Base-by-base conservation (phyloP, 2,797 vertebrate species). In the Basileuterus tristriatus region DNA sequence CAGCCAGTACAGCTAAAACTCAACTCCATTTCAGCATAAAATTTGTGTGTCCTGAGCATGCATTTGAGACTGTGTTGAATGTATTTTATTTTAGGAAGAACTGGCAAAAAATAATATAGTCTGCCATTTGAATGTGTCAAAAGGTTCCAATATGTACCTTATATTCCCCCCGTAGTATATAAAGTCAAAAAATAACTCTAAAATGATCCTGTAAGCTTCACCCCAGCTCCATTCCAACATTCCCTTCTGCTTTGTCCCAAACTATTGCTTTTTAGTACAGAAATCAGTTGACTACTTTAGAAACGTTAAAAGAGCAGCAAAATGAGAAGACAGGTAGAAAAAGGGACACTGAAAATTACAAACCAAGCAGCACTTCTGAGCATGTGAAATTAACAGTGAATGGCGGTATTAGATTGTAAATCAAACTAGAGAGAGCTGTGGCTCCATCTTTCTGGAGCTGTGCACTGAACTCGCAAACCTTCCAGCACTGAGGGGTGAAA, bases 111-210 rank as follows among this genome's bases (percentile, higher is more conserved):
- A 11, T 12, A 52, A 49, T 18, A 52, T 10, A 36, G 52, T 52
- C 55, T 56, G 49, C 9, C 26, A 82, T 5, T 22, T 43, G 22
- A 82, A 71, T 2, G 7, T 8, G 9, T 18, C 53, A 87, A 24
- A 83, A 78, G 16, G 12, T 70, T 83, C 86, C 39, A 55, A 9
- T 8, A 41, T 6, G 2, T 46, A 68, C 15, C 15, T 75, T 71
- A 12, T 22, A 63, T 12, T 34, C 3, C 13, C 14, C 6, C 13
- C 1, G 1, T 6, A 20, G 13, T 23, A 82, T 5, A 53, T 9
- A 39, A 80, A n/a, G 27, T 55, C 1, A 72, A 78, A 70, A 64
- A 70, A 65, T 16, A 63, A 36, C 47, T 27, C 44, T 22, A 49
- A 84, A 65, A 69, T 22, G 13, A 86, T 46, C 16, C 52, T 34